Evolutionary conservation across 2,888 invertebrate genomes (phyloP).

Genomic region (Temnothorax unifasciatus): DNA sequence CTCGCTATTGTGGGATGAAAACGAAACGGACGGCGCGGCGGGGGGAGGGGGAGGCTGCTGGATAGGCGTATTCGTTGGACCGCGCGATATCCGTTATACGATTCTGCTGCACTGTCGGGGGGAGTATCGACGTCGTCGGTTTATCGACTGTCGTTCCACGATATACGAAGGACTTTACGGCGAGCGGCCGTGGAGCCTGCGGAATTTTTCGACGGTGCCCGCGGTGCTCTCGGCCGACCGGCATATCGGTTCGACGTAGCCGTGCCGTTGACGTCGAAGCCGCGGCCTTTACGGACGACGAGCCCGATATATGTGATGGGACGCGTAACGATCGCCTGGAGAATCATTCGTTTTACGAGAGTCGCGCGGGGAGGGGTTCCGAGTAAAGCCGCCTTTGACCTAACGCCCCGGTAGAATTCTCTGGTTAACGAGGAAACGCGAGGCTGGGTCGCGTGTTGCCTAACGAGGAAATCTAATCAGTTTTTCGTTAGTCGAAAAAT

Average conservation of each 20-base stretch:
- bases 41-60: neutral
- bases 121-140: conserved; percentile 68
- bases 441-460: neutral
- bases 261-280: neutral
- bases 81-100: conserved; percentile 43
- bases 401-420: neutral
- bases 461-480: conserved; percentile 16
- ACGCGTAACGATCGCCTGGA: conserved; percentile 65
- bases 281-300: conserved; percentile 46
- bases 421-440: conserved; percentile 34
- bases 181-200: conserved; percentile 45
- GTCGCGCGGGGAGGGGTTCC: conserved; percentile 40
- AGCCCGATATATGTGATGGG: conserved; percentile 15
- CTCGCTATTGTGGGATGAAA: conserved; percentile 16
- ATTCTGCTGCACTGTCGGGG: conserved; percentile 67
- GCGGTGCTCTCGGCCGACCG: neutral
- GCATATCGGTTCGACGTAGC: neutral
- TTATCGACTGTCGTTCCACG: conserved; percentile 70
- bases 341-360: conserved; percentile 59
- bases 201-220: conserved; percentile 66
- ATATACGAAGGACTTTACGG: conserved; percentile 70
- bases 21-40: neutral
- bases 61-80: conserved; percentile 58
- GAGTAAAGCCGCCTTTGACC: conserved; percentile 16
- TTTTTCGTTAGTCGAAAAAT: neutral